Evolutionary conservation across 1,140 invertebrate genomes (phyloP).

Genomic region (Subanguina moxae): DNA sequence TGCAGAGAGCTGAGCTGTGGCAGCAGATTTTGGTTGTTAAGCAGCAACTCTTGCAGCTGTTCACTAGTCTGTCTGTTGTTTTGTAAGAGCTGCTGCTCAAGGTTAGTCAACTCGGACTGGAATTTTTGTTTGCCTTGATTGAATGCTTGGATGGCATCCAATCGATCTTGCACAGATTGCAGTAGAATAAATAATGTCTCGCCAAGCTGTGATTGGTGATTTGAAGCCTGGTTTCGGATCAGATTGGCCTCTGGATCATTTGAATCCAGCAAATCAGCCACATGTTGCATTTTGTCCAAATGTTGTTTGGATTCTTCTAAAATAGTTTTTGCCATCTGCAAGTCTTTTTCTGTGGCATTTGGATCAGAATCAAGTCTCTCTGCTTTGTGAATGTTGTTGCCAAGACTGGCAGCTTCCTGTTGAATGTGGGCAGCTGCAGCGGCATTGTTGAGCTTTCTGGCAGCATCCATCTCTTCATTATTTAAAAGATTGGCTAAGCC

Average conservation of each 20-base stretch:
- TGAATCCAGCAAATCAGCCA: conserved; percentile 33
- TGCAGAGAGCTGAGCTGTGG: neutral
- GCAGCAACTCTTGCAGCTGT: neutral
- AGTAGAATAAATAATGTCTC: conserved; percentile 17
- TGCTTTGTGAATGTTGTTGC: conserved; percentile 10
- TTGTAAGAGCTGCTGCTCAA: neutral
- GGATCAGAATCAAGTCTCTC: conserved; percentile 20
- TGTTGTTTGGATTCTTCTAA: conserved; percentile 26
- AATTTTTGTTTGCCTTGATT: neutral
- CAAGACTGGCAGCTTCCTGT: neutral
- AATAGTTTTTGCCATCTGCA: conserved; percentile 25
- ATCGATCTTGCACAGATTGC: conserved; percentile 33
- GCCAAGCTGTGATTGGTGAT: conserved; percentile 1
- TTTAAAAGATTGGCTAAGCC: neutral
- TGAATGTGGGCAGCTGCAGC: neutral
- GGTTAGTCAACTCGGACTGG: neutral
- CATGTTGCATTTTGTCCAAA: conserved; percentile 32
- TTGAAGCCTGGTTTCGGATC: conserved; percentile 9
- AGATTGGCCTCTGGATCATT: neutral
- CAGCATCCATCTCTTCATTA: conserved; percentile 1
- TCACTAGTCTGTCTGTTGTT: neutral
- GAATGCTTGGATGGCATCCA: conserved; percentile 25
- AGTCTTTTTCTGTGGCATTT: conserved; percentile 14
- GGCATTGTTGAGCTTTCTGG: conserved; percentile 1
- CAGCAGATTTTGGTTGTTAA: neutral